Evolutionary conservation across 2,797 vertebrate genomes (phyloP).

Genomic region (Poecilia wingei): DNA sequence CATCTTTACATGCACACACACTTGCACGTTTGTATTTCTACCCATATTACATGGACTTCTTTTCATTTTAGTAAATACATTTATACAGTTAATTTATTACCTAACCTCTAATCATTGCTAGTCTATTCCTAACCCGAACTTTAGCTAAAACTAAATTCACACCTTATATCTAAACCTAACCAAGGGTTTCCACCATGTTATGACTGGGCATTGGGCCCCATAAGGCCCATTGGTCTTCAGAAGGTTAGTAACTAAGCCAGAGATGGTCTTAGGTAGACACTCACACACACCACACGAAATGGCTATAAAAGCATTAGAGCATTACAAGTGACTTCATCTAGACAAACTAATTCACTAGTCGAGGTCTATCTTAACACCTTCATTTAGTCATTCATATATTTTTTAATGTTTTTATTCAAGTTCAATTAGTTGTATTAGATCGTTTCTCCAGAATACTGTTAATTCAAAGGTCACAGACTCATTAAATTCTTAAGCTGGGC

Average conservation of each 20-base stretch:
- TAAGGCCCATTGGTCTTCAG: too few relatives aligned
- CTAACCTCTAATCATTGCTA: too few relatives aligned
- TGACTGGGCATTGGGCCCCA: too few relatives aligned
- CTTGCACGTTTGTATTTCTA: conserved; percentile 1
- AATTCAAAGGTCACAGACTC: not conserved
- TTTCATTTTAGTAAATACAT: too few relatives aligned
- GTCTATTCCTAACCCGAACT: too few relatives aligned
- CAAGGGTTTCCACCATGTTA: too few relatives aligned
- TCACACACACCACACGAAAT: conserved; percentile 9
- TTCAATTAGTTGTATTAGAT: not conserved
- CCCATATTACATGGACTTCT: too few relatives aligned
- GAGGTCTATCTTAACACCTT: conserved; percentile 28
- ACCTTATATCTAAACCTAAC: too few relatives aligned
- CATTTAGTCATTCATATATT: not conserved
- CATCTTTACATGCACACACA: conserved; percentile 13
- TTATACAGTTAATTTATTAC: too few relatives aligned
- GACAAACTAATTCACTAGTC: conserved; percentile 36
- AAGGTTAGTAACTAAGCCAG: too few relatives aligned
- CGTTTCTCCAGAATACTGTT: not conserved
- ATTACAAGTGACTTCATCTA: conserved; percentile 43
- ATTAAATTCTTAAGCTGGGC: not conserved
- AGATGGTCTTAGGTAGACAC: not conserved
- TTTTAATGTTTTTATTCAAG: not conserved
- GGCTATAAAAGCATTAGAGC: conserved; percentile 31
- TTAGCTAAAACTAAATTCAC: too few relatives aligned